These are phyloP conservation scores for Xanthorhoe designata DNA, from an alignment of 2,888 invertebrate genomes.

Conservation along the genomic window DNA sequence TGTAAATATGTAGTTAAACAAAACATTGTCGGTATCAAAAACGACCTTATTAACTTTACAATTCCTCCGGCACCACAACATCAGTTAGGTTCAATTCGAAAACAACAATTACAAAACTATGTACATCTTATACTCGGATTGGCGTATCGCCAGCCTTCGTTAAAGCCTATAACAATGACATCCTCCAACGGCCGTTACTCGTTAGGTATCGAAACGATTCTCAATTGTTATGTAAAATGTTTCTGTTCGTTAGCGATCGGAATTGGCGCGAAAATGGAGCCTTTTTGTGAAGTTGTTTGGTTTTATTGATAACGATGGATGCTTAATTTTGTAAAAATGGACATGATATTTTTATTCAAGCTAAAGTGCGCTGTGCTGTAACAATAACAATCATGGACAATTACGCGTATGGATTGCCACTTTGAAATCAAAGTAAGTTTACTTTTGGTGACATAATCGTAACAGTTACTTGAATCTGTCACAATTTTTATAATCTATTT, in stretches of 20 bases:
- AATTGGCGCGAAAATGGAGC: conserved; percentile 16
- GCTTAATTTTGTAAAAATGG: not conserved
- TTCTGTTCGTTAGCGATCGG: conserved; percentile 40
- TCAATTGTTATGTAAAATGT: conserved; percentile 38
- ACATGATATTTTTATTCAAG: not conserved
- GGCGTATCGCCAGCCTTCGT: conserved; percentile 44
- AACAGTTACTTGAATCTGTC: too few species aligned
- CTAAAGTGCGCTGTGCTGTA: not conserved
- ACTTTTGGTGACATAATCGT: too few species aligned
- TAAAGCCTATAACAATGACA: conserved; percentile 42
- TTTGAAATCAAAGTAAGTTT: too few species aligned
- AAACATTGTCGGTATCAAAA: too few species aligned
- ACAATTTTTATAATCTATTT: too few species aligned
- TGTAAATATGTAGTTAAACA: too few species aligned
- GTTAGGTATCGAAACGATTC: conserved; percentile 32
- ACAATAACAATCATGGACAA: too few species aligned
- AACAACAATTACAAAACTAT: conserved; percentile 31
- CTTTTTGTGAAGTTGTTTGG: conserved; percentile 17
- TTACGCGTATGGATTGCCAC: too few species aligned
- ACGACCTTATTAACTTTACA: too few species aligned
- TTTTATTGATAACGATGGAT: conserved; percentile 16
- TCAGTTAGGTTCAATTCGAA: conserved; percentile 28
- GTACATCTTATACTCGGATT: conserved; percentile 40
- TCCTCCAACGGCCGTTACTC: conserved; percentile 33
- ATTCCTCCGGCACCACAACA: conserved; percentile 24